Percentiles rank a stretch among this genome's conserved stretches.
phyloP scores from a whole-genome alignment of 2,113 vertebrate genomes.

The Bufo gargarizans region DNA sequence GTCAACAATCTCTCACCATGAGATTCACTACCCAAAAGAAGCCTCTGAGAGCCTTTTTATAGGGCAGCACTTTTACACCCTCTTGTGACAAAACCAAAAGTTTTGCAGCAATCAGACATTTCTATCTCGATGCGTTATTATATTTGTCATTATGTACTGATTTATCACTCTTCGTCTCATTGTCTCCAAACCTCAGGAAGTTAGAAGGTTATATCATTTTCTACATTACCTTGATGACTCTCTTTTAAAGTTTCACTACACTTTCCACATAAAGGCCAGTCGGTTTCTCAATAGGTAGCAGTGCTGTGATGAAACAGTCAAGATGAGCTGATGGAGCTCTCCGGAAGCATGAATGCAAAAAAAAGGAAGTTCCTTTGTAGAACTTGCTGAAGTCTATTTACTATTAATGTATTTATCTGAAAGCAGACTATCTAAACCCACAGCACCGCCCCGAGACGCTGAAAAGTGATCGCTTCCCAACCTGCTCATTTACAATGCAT shows the following conservation, averaged over 20 bases:
- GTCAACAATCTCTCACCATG: too few relatives aligned
- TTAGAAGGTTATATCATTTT: not conserved
- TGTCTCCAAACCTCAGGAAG: not conserved
- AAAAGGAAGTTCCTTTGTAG: conserved; percentile 45
- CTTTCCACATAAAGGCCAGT: not conserved
- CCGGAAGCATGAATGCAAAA: conserved; percentile 38
- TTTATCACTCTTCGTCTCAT: not conserved
- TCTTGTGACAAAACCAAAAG: too few relatives aligned
- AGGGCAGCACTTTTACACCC: too few relatives aligned
- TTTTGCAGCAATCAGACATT: too few relatives aligned
- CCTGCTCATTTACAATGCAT: conserved; percentile 76
- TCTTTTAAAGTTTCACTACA: not conserved
- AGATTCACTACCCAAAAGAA: too few relatives aligned
- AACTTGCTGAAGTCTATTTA: not conserved
- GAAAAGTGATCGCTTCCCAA: conserved; percentile 34
- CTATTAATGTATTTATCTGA: not conserved
- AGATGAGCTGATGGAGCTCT: conserved; percentile 33
- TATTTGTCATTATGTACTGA: too few relatives aligned
- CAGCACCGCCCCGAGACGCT: not conserved
- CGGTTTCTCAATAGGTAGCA: conserved; percentile 18
- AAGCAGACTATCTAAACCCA: not conserved
- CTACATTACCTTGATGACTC: not conserved
- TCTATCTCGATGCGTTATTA: too few relatives aligned
- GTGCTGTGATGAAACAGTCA: conserved; percentile 24
- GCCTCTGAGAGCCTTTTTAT: too few relatives aligned